phyloP scores from a whole-genome alignment of 2,113 vertebrate genomes.

The Uropsilus gracilis region DNA sequence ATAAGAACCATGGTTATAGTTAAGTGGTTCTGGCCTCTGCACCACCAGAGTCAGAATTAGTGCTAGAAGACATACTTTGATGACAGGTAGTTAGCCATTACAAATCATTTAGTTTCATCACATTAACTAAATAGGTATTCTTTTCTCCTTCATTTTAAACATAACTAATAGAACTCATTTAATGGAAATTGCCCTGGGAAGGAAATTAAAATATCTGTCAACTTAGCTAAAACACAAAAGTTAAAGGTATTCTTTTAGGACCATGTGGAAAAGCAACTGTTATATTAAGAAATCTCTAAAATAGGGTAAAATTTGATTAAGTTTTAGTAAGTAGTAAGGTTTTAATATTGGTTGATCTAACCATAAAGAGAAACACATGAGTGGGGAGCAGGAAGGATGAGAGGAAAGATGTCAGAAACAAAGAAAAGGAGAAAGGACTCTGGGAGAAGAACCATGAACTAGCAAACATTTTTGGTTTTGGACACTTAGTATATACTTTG shows the following conservation, averaged over 20 bases:
- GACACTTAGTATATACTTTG: not conserved
- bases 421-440: not conserved
- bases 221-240: constrained; percentile 43
- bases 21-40: not conserved
- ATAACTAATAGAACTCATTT: constrained; percentile 51
- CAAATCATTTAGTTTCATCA: constrained; percentile 55
- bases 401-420: not conserved
- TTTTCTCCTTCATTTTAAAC: constrained; percentile 56
- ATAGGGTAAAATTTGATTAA: constrained; percentile 10
- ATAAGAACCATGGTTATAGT: not conserved
- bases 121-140: constrained; percentile 30
- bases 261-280: not conserved
- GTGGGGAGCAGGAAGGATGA: not conserved
- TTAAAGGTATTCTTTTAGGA: constrained; percentile 49
- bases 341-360: not conserved
- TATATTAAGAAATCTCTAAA: constrained; percentile 46
- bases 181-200: constrained; percentile 31
- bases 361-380: constrained; percentile 17
- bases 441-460: not conserved
- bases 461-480: not conserved
- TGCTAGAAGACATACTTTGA: constrained; percentile 43
- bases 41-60: not conserved
- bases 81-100: constrained; percentile 55
- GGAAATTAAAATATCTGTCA: constrained; percentile 51
- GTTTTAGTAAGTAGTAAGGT: constrained; percentile 12